Evolutionary conservation across 2,797 vertebrate species (phyloP), one percentile per base, ranked within the genome.

Genomic region (Sarcophilus harrisii): DNA sequence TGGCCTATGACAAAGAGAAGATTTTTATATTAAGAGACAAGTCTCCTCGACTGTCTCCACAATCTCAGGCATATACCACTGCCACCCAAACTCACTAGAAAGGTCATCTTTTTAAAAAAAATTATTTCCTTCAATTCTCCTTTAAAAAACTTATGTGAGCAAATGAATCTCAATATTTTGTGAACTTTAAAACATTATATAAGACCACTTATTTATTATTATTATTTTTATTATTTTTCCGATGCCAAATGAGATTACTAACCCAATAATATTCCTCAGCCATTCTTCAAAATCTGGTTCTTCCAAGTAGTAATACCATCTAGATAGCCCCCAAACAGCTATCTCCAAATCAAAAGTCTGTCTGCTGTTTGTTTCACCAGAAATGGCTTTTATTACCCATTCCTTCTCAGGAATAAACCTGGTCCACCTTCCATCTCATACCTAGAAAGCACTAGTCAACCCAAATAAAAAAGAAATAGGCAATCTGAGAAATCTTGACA

Each of bases 41-140:
- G n/a, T 81, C n/a, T 81, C 18, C 66, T 21, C 21, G 66, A 18
- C 66, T 73, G 66, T 73, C n/a, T 18, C 14, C n/a, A 38, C 5
- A n/a, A 6, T 81, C 66, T 81, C 66, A 38, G n/a, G 6, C n/a
- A 21, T 24, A 81, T 38, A 27, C 38, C 58, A 60, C 57, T 59
- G 52, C 52, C 49, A 55, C 81, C 94, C 0, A 49, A 55, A 90
- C 90, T 92, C 29, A 28, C 6, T 45, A 28, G 54, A 52, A 90
- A 96, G 96, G 57, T 57, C 57, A 97, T 57, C 96, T 94, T 52
- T 38, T 0, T n/a, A n/a, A 90, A 90, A 62, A 57, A 87, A 97
- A 96, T 49, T 59, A 95, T 57, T 93, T 94, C 97, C 92, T 54
- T 87, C 94, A 45, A 11, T 45, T 90, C 92, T 58, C 57, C 57